Conservation (phyloP, 2,888 invertebrate genomes). For the Acleris sparsana region DNA sequence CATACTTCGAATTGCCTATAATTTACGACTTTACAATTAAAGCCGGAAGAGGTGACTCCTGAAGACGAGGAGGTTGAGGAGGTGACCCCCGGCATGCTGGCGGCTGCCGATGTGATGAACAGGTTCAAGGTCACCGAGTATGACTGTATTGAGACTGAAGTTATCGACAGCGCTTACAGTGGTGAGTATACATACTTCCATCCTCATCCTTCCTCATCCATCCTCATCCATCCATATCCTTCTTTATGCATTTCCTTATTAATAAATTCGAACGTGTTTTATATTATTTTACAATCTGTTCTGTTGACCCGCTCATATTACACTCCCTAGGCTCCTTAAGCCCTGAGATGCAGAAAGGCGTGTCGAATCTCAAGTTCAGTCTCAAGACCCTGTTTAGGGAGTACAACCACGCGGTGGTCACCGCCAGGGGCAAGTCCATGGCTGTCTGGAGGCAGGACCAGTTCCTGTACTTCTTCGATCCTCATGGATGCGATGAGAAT, state of each 20-base stretch:
- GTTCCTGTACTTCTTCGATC: constrained; percentile 83
- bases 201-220: too few species aligned
- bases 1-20: too few species aligned
- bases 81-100: constrained; percentile 53
- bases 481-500: constrained; percentile 82
- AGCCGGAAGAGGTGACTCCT: constrained; percentile 46
- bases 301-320: too few species aligned
- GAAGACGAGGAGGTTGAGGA: constrained; percentile 58
- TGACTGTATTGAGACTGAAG: constrained; percentile 74
- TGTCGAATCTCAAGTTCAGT: constrained; percentile 59
- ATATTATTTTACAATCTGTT: too few species aligned
- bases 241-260: too few species aligned
- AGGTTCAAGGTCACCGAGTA: constrained; percentile 66
- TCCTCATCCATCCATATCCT: too few species aligned
- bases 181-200: constrained; percentile 50
- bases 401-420: constrained; percentile 78
- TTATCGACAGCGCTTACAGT: constrained; percentile 61
- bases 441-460: constrained; percentile 82
- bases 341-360: constrained; percentile 52
- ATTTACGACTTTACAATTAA: too few species aligned
- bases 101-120: constrained; percentile 68
- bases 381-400: constrained; percentile 62
- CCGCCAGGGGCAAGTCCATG: constrained; percentile 80
- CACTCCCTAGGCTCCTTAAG: constrained; percentile 58
- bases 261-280: too few species aligned